Percentiles rank a stretch among this genome's conserved stretches.
These are phyloP conservation scores for Vombatus ursinus DNA, from an alignment of 2,113 vertebrate genomes.

Conservation along the genomic window DNA sequence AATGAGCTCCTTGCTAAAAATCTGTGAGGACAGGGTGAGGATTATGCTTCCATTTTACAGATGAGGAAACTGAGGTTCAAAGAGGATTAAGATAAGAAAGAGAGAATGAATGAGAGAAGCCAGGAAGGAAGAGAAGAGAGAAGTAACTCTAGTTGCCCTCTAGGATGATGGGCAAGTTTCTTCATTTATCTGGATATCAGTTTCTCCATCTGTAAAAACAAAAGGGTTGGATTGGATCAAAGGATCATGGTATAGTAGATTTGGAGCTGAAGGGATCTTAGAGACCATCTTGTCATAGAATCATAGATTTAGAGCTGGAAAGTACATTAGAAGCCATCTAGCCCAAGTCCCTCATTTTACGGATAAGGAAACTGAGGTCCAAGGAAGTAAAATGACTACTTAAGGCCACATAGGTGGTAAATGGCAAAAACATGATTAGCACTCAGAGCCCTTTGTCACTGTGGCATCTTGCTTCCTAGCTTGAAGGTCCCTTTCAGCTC, in stretches of 20 bases:
- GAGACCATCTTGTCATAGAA: neutral
- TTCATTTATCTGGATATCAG: neutral
- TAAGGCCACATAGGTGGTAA: neutral
- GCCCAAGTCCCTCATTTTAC: neutral
- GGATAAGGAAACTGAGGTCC: neutral
- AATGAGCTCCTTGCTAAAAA: neutral
- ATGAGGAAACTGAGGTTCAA: neutral
- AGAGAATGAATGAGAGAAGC: neutral
- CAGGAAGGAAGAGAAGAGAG: neutral
- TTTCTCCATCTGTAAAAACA: neutral
- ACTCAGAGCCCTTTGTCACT: neutral
- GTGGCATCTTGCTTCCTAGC: neutral
- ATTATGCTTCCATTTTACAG: neutral
- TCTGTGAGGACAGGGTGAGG: neutral
- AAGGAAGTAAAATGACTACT: neutral
- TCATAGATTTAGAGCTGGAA: neutral
- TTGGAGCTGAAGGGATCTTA: neutral
- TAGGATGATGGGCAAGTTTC: neutral
- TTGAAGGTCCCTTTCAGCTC: neutral
- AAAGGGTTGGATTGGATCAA: neutral
- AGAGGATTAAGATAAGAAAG: neutral
- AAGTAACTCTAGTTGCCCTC: neutral
- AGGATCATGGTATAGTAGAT: neutral
- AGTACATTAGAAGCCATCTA: neutral
- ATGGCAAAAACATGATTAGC: neutral